Conservation (phyloP, 2,113 vertebrate genomes). For the Neodon shergylaensis region DNA sequence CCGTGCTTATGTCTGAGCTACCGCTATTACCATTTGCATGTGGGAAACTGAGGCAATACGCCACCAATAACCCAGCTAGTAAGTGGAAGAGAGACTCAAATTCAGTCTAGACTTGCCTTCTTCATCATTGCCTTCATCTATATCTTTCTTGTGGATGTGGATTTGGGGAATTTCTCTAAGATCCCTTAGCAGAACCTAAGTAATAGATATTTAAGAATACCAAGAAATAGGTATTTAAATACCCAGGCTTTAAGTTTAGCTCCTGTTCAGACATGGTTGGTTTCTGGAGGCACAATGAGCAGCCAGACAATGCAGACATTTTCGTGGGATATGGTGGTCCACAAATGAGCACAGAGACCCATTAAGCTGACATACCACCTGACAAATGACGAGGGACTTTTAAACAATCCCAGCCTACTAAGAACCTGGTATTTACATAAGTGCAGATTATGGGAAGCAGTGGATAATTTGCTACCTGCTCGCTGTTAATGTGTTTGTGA, state of each 20-base stretch:
- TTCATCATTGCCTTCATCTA: neutral
- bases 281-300: constrained; percentile 61
- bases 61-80: neutral
- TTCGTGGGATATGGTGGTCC: constrained; percentile 76
- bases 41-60: neutral
- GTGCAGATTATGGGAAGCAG: constrained; percentile 80
- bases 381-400: constrained; percentile 80
- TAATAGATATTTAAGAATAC: no score
- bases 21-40: neutral
- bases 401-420: constrained; percentile 79
- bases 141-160: neutral
- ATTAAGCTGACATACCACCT: constrained; percentile 83
- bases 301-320: constrained; percentile 82
- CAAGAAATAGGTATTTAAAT: neutral
- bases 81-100: neutral
- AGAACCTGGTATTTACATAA: constrained; percentile 83
- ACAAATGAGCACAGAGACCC: constrained; percentile 79
- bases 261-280: neutral
- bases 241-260: neutral
- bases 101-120: neutral
- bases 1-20: neutral
- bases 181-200: neutral
- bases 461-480: constrained; percentile 82
- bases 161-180: neutral
- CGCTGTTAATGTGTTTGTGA: constrained; percentile 82